Base-by-base conservation (phyloP, 2,888 invertebrate genomes). In the Odiellus spinosus region DNA sequence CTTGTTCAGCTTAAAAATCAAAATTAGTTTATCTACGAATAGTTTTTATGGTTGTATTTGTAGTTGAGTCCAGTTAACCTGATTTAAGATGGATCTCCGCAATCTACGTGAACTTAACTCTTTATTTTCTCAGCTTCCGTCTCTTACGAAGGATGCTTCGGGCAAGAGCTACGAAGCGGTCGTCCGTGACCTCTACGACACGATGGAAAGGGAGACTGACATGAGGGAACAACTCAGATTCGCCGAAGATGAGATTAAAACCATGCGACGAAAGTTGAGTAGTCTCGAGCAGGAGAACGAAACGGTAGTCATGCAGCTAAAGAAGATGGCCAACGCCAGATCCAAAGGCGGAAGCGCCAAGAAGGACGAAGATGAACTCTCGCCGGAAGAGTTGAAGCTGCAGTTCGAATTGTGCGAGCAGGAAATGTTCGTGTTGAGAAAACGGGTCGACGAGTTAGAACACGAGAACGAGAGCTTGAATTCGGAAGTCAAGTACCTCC, bases 261-360 rank as follows among this genome's bases (percentile, higher is more conserved):
- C 78, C 71, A 76, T 83, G 67, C 76, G 86, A 70, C 84, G 82
- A 74, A 86, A 85, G 73, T 77, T 87, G 64, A 78, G 82, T 64
- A 80, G 90, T 63, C 77, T 91, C 66, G 93, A 95, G 71, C 88
- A 90, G 68, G 93, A 95, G 75, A 93, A 93, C 74, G 93, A 95
- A 70, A 85, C 85, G 59, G 75, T 91, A 70, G 80, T 85, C 70
- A 76, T 85, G 73, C 91, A 91, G 76, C 77, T 93, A 72, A 85
- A 88, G 76, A 90, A 90, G 78, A 82, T 91, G 80, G 85, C 87
- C 72, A 77, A 79, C 68, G 77, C 80, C 71, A 38, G 46, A 76
- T 77, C 77, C 77, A 59, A 61, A 54, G 45, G 44, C n/a, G 56
- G 55, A 19, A 36, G 42, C 45, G 39, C 5, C 15, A 20, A 44